Evolutionary conservation across 2,113 vertebrate genomes (phyloP).

Genomic region (Corapipo altera): DNA sequence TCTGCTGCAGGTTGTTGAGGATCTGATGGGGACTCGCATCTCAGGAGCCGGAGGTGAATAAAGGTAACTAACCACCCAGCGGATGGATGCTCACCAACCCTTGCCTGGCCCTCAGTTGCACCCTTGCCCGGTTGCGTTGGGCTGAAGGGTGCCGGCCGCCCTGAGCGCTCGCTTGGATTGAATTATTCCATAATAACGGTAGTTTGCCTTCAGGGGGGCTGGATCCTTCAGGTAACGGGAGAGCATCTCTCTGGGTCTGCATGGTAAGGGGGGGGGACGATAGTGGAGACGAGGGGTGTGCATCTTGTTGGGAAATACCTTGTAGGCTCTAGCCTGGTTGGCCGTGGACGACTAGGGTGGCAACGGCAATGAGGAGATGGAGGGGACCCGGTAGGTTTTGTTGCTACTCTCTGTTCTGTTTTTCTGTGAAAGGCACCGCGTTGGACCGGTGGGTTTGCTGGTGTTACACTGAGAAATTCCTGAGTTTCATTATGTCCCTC

Average conservation of each 20-base stretch:
- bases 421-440: not conserved
- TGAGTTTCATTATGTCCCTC: not conserved
- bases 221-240: constrained; percentile 1
- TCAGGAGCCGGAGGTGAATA: constrained; percentile 48
- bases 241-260: not conserved
- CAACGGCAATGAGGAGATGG: not conserved
- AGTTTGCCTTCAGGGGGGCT: not conserved
- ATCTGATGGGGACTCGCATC: constrained; percentile 65
- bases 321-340: not conserved
- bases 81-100: constrained; percentile 16
- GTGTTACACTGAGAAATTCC: not conserved
- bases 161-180: not conserved
- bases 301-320: not conserved
- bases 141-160: not conserved
- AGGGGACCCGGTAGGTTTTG: not conserved
- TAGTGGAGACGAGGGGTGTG: not conserved
- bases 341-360: not conserved
- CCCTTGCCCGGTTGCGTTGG: not conserved
- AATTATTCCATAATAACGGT: not conserved
- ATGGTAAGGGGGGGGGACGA: not conserved
- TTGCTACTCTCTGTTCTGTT: not conserved
- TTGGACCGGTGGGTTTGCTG: not conserved
- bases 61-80: constrained; percentile 63
- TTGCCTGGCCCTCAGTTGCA: not conserved
- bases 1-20: constrained; percentile 73